Percentiles rank a stretch among this genome's conserved stretches.
Conservation (phyloP, 2,888 invertebrate genomes). For the Byasa hedistus region DNA sequence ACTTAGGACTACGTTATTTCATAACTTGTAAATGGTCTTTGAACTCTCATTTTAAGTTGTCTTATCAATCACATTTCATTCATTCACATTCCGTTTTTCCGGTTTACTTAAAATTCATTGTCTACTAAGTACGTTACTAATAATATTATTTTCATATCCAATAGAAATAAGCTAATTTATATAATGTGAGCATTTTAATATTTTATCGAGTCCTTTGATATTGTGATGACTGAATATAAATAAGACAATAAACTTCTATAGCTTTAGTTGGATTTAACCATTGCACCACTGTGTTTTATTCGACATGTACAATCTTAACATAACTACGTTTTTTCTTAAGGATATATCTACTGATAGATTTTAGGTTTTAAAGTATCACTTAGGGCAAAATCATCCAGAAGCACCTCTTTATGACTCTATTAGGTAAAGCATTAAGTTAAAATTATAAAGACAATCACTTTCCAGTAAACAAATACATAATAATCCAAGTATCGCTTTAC, state of each 20-base stretch:
- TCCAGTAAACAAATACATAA: constrained; percentile 7
- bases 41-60: too few relatives aligned
- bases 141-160: too few relatives aligned
- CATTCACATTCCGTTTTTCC: too few relatives aligned
- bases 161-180: background rate
- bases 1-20: too few relatives aligned
- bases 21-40: too few relatives aligned
- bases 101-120: too few relatives aligned
- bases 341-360: background rate
- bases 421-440: background rate
- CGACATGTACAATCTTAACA: background rate
- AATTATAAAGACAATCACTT: background rate
- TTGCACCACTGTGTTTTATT: background rate
- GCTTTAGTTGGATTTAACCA: background rate
- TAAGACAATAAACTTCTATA: background rate
- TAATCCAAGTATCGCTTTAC: constrained; percentile 31
- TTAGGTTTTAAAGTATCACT: background rate
- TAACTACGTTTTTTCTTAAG: background rate
- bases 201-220: background rate
- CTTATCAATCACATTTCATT: too few relatives aligned
- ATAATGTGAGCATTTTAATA: background rate
- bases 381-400: background rate
- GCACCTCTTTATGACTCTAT: background rate
- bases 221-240: background rate
- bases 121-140: too few relatives aligned